Base-by-base conservation (phyloP, 2,797 vertebrate species). In the Acipenser oxyrinchus region DNA sequence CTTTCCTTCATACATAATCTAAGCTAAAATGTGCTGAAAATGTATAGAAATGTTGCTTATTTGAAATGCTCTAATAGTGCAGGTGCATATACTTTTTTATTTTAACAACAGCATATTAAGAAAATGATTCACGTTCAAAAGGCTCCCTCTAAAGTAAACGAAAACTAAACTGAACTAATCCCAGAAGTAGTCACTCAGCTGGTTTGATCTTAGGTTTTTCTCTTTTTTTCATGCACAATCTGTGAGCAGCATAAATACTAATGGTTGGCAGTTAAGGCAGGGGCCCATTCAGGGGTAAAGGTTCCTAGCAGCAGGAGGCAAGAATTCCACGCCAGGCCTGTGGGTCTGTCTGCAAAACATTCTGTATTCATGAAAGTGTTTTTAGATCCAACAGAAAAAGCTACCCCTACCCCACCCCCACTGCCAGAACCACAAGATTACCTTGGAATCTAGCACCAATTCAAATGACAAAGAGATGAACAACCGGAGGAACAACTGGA, bases 271-370 rank as follows among this genome's bases (percentile, higher is more conserved):
- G 86, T 88, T 84, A 87, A 81, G 81, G 78, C 76, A 78, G 88
- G 81, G 89, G 88, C 87, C 88, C 86, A 81, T 68, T 75, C 77
- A 86, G 81, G 84, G 87, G 80, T 75, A 85, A 80, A 61, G 69
- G 79, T 81, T 85, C 84, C 80, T 79, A 85, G 84, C 85, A 87
- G 86, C 87, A 84, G 84, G 87, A 90, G 87, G 86, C 79, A 86
- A 82, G 85, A 88, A 88, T 88, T 88, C 84, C 77, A 78, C 85
- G 85, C 85, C 78, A 78, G 86, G 82, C 79, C 83, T 75, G 81
- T 76, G 74, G 79, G 84, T 84, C 83, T 78, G 84, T 79, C 84
- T 79, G 79, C 83, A 85, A 82, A 85, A 89, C 83, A 86, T 87
- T 88, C 81, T 81, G 78, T 71, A 82, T 85, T 83, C 68, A 82